Evolutionary conservation across 2,888 invertebrate genomes (phyloP).

Genomic region (Baronia brevicornis): DNA sequence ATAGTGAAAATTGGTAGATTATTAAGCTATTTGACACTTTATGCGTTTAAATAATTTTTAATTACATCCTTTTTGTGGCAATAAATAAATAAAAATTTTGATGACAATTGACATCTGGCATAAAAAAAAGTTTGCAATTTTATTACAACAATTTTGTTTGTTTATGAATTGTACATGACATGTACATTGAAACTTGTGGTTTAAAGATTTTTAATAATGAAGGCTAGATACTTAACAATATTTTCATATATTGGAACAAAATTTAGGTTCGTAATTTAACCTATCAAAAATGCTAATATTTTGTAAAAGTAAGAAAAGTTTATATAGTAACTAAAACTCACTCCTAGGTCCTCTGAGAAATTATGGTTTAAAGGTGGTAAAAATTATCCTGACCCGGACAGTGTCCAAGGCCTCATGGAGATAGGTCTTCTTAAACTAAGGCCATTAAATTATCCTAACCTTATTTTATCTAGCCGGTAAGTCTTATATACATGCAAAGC

Average conservation of each 20-base stretch:
- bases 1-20: too few relatives aligned
- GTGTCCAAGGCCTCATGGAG: slow-evolving; percentile 85
- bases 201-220: slow-evolving; percentile 39
- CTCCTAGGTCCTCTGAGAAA: slow-evolving; percentile 82
- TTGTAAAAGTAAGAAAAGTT: not conserved
- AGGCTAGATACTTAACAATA: slow-evolving; percentile 83
- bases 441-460: slow-evolving; percentile 72
- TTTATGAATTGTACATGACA: too few relatives aligned
- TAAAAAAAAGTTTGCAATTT: too few relatives aligned
- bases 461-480: slow-evolving; percentile 84
- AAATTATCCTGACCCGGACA: slow-evolving; percentile 74
- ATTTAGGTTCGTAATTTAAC: slow-evolving; percentile 79
- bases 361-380: slow-evolving; percentile 62
- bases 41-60: too few relatives aligned
- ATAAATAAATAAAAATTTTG: too few relatives aligned
- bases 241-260: slow-evolving; percentile 86
- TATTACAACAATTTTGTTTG: too few relatives aligned
- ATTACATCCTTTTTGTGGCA: too few relatives aligned
- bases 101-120: too few relatives aligned
- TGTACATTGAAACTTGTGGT: not conserved
- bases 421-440: slow-evolving; percentile 73
- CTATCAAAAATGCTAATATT: too few relatives aligned
- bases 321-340: slow-evolving; percentile 5
- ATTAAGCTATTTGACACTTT: too few relatives aligned
- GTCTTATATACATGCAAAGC: slow-evolving; percentile 13